phyloP scores from a whole-genome alignment of 2,113 vertebrate genomes.

The Seriola aureovittata region DNA sequence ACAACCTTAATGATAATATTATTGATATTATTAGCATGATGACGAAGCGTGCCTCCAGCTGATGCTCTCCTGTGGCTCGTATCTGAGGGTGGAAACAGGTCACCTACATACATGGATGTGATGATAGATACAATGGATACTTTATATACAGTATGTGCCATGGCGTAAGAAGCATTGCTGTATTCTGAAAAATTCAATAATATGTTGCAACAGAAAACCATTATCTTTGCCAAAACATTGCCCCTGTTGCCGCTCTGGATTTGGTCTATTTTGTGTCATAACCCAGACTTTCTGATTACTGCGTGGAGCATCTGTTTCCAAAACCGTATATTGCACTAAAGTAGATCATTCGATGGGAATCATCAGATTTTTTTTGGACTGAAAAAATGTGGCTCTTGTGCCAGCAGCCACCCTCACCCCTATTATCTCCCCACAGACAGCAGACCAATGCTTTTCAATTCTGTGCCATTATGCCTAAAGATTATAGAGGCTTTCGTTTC shows the following conservation, averaged over 20 bases:
- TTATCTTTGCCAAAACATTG: too few relatives aligned
- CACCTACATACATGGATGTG: too few relatives aligned
- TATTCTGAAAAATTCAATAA: too few relatives aligned
- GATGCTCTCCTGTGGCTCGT: too few relatives aligned
- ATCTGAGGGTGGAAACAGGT: too few relatives aligned
- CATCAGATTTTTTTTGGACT: neutral
- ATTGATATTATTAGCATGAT: too few relatives aligned
- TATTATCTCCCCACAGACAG: neutral
- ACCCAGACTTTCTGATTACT: neutral
- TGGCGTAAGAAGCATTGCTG: neutral
- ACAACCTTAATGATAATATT: too few relatives aligned
- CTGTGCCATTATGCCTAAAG: neutral
- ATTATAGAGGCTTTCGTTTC: constrained; percentile 18
- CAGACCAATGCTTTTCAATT: neutral
- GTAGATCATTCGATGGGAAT: neutral
- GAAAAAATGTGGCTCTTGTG: neutral
- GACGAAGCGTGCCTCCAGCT: too few relatives aligned
- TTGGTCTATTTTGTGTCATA: neutral
- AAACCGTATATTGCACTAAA: neutral
- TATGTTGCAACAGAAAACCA: too few relatives aligned
- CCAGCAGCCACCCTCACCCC: neutral
- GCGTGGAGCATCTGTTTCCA: neutral
- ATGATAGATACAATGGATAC: too few relatives aligned
- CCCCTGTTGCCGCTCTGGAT: neutral
- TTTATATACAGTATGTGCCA: too few relatives aligned